phyloP scores from a whole-genome alignment of 2,888 invertebrate genomes.

The Thymelicus sylvestris region DNA sequence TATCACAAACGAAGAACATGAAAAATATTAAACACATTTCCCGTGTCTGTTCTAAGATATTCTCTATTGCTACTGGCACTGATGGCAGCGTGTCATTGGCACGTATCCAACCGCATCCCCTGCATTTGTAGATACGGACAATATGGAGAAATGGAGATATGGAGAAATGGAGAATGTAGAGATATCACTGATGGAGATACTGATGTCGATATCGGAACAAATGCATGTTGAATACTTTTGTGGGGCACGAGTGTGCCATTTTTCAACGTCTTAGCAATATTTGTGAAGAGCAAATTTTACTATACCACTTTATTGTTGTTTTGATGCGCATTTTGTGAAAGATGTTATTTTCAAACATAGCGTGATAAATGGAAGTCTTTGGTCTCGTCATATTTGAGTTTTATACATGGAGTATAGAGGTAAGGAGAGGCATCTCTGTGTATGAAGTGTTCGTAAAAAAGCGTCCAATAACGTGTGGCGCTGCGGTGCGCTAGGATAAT shows the following conservation, averaged over 20 bases:
- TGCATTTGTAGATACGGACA: slow-evolving; percentile 31
- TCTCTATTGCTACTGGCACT: slow-evolving; percentile 9
- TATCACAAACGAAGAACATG: too few relatives aligned
- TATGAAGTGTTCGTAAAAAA: too few relatives aligned
- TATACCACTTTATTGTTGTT: neutral
- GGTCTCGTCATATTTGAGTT: too few relatives aligned
- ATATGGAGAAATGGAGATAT: slow-evolving; percentile 32
- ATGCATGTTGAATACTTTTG: slow-evolving; percentile 14
- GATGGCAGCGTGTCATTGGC: slow-evolving; percentile 28
- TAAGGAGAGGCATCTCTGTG: too few relatives aligned
- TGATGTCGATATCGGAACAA: slow-evolving; percentile 25
- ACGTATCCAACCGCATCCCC: slow-evolving; percentile 22
- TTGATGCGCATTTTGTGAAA: neutral
- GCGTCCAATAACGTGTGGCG: too few relatives aligned
- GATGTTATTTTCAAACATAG: neutral
- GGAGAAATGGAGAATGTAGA: slow-evolving; percentile 27
- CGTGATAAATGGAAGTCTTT: too few relatives aligned
- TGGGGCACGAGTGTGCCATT: slow-evolving; percentile 5
- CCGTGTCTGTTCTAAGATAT: slow-evolving; percentile 22
- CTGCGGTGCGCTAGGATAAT: too few relatives aligned
- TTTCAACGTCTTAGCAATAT: slow-evolving; percentile 21
- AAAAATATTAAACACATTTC: slow-evolving; percentile 12
- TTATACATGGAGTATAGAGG: too few relatives aligned
- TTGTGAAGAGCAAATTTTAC: slow-evolving; percentile 1
- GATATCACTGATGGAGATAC: slow-evolving; percentile 18